Conservation (phyloP, 2,113 vertebrate species). For the Malurus melanocephalus region DNA sequence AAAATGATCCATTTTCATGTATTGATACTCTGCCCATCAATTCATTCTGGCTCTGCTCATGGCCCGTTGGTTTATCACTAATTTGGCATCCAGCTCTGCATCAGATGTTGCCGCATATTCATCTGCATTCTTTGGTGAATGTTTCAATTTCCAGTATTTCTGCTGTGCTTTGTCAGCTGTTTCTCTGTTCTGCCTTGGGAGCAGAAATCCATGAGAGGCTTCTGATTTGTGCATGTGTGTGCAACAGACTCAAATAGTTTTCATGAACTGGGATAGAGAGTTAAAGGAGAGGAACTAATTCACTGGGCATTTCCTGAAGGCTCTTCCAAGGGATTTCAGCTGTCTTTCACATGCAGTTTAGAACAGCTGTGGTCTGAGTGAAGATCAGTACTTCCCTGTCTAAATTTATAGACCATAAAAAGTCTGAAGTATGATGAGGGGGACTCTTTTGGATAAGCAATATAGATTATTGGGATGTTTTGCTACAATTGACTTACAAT, state of each 20-base stretch:
- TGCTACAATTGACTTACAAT: background rate
- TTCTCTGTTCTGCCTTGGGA: constrained; percentile 67
- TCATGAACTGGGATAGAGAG: background rate
- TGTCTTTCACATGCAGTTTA: background rate
- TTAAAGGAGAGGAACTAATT: background rate
- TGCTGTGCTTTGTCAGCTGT: constrained; percentile 80
- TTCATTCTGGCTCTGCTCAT: background rate
- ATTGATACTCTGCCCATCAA: background rate
- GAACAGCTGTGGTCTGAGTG: background rate
- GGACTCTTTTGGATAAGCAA: background rate
- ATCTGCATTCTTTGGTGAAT: constrained; percentile 85
- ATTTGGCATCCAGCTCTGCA: constrained; percentile 81
- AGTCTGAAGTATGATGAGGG: background rate
- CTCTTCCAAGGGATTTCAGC: background rate
- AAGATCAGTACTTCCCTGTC: background rate
- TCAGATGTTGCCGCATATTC: constrained; percentile 81
- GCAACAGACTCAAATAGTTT: background rate
- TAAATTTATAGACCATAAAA: background rate
- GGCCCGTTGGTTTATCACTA: constrained; percentile 67
- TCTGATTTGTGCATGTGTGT: constrained; percentile 45
- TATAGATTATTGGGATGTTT: background rate
- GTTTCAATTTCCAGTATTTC: constrained; percentile 85
- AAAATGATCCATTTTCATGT: background rate
- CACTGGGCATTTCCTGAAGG: background rate
- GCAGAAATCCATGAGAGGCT: constrained; percentile 67